Evolutionary conservation across 2,888 invertebrate genomes (phyloP), one percentile per base, ranked within the genome.

Genomic region (Antitype chi): DNA sequence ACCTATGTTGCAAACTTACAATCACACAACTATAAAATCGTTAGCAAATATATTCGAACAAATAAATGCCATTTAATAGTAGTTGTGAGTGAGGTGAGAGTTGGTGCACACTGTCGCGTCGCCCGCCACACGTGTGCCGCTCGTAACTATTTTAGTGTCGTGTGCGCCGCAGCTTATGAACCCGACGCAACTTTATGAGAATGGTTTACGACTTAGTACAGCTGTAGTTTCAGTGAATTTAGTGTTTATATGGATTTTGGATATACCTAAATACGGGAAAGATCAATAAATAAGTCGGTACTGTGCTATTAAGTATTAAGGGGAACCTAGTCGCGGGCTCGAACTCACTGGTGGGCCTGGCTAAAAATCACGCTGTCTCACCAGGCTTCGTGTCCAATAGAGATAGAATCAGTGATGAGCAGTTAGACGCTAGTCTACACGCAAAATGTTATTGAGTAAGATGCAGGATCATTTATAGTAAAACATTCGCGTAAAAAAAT

Each of bases 61-160:
- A 77, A 80, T 72, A 53, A 72, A 47, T 32, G 47, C 52, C 23
- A 53, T 74, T 84, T 73, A 43, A 83, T 77, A 55, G 74, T 49
- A 66, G 23, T 74, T 25, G 43, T 52, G 20, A 80, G 32, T 47
- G 38, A 72, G 23, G 25, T 70, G 55, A 74, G 74, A 38, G 28
- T 7, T 7, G 5, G 67, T 68, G 55, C 75, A 62, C 80, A 76
- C 80, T 64, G 71, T 43, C 59, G 78, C 60, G 71, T 43, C 59
- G 78, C 60, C 70, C 1, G 82, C 78, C 55, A 70, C 87, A 76
- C 82, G 70, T 87, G 87, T 28, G 15, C 3, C 72, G 70, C 13
- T 85, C 87, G 77, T 87, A 84, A 81, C 81, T 74, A 72, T 74
- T 81, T 81, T 43, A 79, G 64, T 76, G 74, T 38, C 43, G 70